Evolutionary conservation across 2,888 invertebrate genomes (phyloP), one percentile per base, ranked within the genome.

Genomic region (Scaptomyza tumidula): DNA sequence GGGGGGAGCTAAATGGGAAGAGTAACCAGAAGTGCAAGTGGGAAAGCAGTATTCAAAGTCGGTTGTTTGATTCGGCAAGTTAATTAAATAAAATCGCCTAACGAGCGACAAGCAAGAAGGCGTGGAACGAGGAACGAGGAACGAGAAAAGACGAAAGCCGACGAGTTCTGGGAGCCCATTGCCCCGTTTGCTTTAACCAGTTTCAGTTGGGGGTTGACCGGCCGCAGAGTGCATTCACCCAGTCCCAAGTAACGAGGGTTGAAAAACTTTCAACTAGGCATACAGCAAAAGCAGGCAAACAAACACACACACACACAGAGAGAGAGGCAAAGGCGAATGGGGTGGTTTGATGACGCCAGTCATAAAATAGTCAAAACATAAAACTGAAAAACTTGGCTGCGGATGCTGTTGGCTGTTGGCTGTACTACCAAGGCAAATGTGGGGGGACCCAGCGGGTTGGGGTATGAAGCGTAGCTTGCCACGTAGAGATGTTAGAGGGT

Each of bases 1-100:
- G 79, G 92, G 6, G 59, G 95, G 35, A 0, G n/a, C n/a, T n/a
- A n/a, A 35, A 93, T 93, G 13, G 14, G 24, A 19, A 24, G 44
- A 24, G 55, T 10, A 65, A 9, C 16, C 24, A 41, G 19, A 59
- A 50, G 53, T 27, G 27, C 27, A 39, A 24, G 11, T 24, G 14
- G 7, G 33, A n/a, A 24, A 50, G 19, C 14, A 52, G 52, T 57
- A 48, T 56, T 41, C 31, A 55, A 41, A 61, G 60, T 41, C 39
- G 14, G 63, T 61, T 71, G 57, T 62, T 75, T 70, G 71, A 41
- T 45, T 58, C 24, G 77, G 60, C 72, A 57, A 86, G 85, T 86
- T 83, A 83, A 83, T 87, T 85, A 87, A 83, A 87, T 85, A 45
- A 74, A 80, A 80, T 77, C 71, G 74, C 68, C 71, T 72, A 72